Conservation (phyloP, 2,797 vertebrate genomes). For the Microcaecilia unicolor region DNA sequence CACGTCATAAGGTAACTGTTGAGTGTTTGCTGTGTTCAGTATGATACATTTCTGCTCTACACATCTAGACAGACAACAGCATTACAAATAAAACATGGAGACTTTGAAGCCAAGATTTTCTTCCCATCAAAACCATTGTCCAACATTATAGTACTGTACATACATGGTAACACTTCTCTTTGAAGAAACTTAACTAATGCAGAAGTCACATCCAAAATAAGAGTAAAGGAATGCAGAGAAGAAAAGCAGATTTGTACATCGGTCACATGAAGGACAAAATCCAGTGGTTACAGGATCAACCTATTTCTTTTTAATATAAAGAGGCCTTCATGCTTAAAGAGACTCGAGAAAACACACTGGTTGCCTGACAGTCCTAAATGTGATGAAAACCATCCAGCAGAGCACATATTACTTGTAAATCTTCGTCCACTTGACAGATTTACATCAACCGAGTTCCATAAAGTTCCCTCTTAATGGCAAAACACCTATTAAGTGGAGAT, state of each 20-base stretch:
- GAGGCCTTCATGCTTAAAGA: conserved; percentile 27
- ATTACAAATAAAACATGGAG: too few relatives aligned
- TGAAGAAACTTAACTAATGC: too few relatives aligned
- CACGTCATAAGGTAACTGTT: too few relatives aligned
- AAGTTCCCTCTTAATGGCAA: conserved; percentile 56
- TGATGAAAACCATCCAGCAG: conserved; percentile 44
- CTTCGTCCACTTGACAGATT: conserved; percentile 57
- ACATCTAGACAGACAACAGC: too few relatives aligned
- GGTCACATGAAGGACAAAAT: conserved; percentile 30
- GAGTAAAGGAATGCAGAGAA: background rate
- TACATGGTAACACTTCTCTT: too few relatives aligned
- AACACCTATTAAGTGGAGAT: conserved; percentile 57
- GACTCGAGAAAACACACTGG: conserved; percentile 29
- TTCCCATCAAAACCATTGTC: too few relatives aligned
- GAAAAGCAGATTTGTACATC: background rate
- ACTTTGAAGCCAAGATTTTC: too few relatives aligned
- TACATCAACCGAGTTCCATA: conserved; percentile 49
- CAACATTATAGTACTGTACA: too few relatives aligned
- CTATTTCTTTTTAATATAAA: conserved; percentile 31
- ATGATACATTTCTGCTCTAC: too few relatives aligned
- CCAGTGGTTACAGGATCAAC: too few relatives aligned
- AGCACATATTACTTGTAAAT: conserved; percentile 49
- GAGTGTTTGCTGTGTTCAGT: too few relatives aligned
- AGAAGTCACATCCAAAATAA: background rate
- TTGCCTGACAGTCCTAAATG: conserved; percentile 34